Percentiles rank a stretch among this genome's conserved stretches.
Evolutionary conservation across 2,797 vertebrate species (phyloP).

Genomic region (Toxotes lorentzi): DNA sequence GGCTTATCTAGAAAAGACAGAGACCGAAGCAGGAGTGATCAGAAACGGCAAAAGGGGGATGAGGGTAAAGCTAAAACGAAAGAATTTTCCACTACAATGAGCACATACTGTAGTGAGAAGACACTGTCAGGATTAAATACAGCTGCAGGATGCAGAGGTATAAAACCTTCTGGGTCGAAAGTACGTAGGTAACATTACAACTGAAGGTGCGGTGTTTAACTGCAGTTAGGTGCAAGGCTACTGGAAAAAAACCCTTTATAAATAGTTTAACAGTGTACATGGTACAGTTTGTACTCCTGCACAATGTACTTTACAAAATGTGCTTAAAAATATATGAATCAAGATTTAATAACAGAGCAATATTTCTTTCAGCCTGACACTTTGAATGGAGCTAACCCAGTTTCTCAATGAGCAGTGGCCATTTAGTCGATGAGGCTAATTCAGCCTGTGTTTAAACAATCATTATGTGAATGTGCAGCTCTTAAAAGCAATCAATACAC

Average conservation of each 20-base stretch:
- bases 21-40: conserved; percentile 11
- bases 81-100: conserved; percentile 33
- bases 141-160: conserved; percentile 11
- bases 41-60: conserved; percentile 16
- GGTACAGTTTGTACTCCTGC: neutral
- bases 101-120: conserved; percentile 11
- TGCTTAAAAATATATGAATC: conserved; percentile 5
- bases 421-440: conserved; percentile 30
- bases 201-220: too few species aligned
- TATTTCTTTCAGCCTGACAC: neutral
- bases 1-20: conserved; percentile 83
- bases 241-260: neutral
- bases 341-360: neutral
- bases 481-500: conserved; percentile 11
- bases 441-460: conserved; percentile 17
- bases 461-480: conserved; percentile 13
- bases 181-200: too few species aligned
- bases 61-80: conserved; percentile 18
- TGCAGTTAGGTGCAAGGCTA: too few species aligned
- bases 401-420: conserved; percentile 5
- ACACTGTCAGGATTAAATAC: conserved; percentile 9
- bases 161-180: neutral
- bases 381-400: conserved; percentile 5
- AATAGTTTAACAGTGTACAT: conserved; percentile 16
- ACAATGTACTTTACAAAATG: neutral